Evolutionary conservation across 2,113 vertebrate genomes (phyloP).

Genomic region (Pteropus alecto): DNA sequence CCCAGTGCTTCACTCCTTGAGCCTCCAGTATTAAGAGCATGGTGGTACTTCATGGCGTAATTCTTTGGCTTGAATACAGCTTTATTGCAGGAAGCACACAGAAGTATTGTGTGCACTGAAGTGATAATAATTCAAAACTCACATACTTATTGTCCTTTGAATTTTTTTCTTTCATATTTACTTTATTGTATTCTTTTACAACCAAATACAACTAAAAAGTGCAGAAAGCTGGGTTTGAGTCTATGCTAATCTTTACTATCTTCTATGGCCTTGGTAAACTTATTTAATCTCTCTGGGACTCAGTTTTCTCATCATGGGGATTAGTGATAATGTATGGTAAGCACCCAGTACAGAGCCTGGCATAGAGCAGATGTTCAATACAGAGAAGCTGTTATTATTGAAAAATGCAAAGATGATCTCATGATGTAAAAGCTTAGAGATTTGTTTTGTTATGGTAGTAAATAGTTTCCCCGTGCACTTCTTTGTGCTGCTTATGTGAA

Average conservation of each 20-base stretch:
- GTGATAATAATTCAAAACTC: conserved; percentile 14
- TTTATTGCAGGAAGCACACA: conserved; percentile 31
- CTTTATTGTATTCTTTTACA: conserved; percentile 30
- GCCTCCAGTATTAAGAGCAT: neutral
- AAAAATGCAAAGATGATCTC: conserved; percentile 4
- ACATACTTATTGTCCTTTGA: conserved; percentile 3
- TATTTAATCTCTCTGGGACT: neutral
- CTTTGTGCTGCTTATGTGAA: conserved; percentile 53
- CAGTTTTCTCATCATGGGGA: conserved; percentile 29
- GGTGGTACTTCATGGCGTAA: neutral
- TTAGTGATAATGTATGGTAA: conserved; percentile 22
- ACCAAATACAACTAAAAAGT: conserved; percentile 9
- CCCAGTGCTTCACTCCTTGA: neutral
- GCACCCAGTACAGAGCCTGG: neutral
- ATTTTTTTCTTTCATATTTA: neutral
- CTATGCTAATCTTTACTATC: neutral
- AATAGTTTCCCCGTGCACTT: conserved; percentile 55
- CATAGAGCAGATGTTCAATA: conserved; percentile 12
- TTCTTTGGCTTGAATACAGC: conserved; percentile 11
- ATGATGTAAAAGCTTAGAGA: conserved; percentile 23
- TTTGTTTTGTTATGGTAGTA: conserved; percentile 58
- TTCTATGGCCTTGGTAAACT: neutral
- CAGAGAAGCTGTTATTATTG: conserved; percentile 25
- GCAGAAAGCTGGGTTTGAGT: neutral
- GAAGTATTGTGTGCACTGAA: conserved; percentile 1